A percentile compares a stretch with the other conserved stretches of the same genome.
Evolutionary conservation across 1,140 invertebrate species (phyloP).

Genomic region (Procambarus virginalis): DNA sequence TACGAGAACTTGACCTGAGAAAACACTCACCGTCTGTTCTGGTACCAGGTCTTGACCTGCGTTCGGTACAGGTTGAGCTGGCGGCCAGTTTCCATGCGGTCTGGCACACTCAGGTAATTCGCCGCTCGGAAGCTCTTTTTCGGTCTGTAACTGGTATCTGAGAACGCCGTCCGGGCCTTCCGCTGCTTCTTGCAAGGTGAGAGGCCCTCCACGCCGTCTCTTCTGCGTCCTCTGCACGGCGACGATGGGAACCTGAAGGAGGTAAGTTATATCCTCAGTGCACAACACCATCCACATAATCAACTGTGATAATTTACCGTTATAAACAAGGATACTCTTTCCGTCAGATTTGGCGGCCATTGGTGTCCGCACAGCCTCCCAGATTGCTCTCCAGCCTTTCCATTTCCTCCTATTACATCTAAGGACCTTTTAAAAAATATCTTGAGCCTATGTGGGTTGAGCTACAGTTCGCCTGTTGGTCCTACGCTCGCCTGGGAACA

Average conservation of each 20-base stretch:
- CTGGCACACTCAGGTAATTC: constrained; percentile 98
- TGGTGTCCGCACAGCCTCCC: too few species aligned
- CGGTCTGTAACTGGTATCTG: constrained; percentile 81
- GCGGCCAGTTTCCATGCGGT: constrained; percentile 98
- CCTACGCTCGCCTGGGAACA: background rate
- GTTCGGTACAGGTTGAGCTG: constrained; percentile 96
- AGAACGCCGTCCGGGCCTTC: constrained; percentile 46
- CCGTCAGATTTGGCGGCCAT: too few species aligned
- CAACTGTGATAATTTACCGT: background rate
- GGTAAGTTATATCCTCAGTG: background rate
- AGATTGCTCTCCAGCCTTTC: background rate
- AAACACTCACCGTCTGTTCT: constrained; percentile 94
- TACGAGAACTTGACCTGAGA: constrained; percentile 99
- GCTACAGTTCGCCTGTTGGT: background rate
- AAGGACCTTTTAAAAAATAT: background rate
- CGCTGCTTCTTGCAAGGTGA: constrained; percentile 47
- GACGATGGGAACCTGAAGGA: constrained; percentile 42
- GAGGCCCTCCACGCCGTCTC: constrained; percentile 2
- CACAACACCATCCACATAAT: background rate
- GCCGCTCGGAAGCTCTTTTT: constrained; percentile 98
- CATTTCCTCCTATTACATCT: background rate
- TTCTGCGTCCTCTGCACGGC: constrained; percentile 19
- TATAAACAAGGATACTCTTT: background rate
- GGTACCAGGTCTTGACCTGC: constrained; percentile 99
- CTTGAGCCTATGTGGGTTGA: too few species aligned